Base-by-base conservation (phyloP, 2,113 vertebrate species). In the Nannobrachium achirus region DNA sequence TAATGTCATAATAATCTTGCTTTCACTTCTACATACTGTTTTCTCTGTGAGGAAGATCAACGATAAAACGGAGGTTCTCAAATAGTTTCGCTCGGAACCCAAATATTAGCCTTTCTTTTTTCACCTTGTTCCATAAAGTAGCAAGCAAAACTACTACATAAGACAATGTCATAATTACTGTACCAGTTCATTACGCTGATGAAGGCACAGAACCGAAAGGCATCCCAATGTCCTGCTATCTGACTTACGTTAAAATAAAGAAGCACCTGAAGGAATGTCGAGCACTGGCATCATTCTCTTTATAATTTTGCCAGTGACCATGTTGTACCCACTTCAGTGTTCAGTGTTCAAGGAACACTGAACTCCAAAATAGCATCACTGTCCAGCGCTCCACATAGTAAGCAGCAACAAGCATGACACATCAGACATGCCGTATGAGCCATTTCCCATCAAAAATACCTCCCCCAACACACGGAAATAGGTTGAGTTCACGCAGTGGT, bases 381-480 rank as follows among this genome's bases (percentile, higher is more conserved):
- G 75, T 50, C 58, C n/a, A 52, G 65, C 1, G 1, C 50, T 71
- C 41, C 56, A 16, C 15, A 9, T 76, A 56, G 15, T 71, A 59
- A 45, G 56, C 69, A 76, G 74, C 61, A 73, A 67, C 61, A 73
- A 67, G 62, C 60, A 41, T 81, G 81, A 81, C 76, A 25, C 75
- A 81, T 81, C 70, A 58, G 56, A 67, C 66, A 16, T 11, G 73
- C 65, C 41, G 63, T 15, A 50, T 57, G 65, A 81, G 76, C 64
- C 73, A 61, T 79, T 81, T 83, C 73, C 71, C 68, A 72, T 52
- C 61, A 69, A 42, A 83, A 78, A 74, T 75, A 7, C 64, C 66
- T 42, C 60, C 50, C 58, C 45, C 39, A 55, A 52, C 10, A 2
- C 53, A 56, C 66, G 71, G 15, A 75, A 72, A 73, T 75, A 63